A percentile compares a stretch with the other conserved stretches of the same genome.
Evolutionary conservation across 2,888 invertebrate species (phyloP).

Genomic region (Masnerella sp.): DNA sequence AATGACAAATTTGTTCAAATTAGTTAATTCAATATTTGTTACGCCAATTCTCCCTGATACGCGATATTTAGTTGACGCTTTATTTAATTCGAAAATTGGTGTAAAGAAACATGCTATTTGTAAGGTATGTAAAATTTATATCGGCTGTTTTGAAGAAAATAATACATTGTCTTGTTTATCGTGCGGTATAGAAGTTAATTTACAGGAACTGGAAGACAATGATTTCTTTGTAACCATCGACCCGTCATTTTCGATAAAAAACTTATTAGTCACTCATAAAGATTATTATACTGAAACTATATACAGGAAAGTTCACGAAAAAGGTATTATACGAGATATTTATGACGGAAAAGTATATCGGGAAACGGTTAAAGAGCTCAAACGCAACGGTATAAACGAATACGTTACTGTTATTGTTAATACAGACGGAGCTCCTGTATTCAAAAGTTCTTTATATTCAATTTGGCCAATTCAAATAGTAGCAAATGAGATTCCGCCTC

Average conservation of each 20-base stretch:
- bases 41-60: constrained; percentile 35
- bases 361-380: constrained; percentile 13
- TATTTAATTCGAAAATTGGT: constrained; percentile 15
- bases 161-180: not conserved
- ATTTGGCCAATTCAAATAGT: constrained; percentile 42
- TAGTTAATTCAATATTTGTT: constrained; percentile 35
- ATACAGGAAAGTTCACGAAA: constrained; percentile 8
- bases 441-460: constrained; percentile 11
- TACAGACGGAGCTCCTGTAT: constrained; percentile 26
- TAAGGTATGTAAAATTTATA: not conserved
- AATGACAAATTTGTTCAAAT: constrained; percentile 29
- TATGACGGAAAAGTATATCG: constrained; percentile 46
- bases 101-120: constrained; percentile 1
- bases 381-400: not conserved
- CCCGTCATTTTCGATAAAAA: constrained; percentile 23
- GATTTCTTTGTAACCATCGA: constrained; percentile 37
- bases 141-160: not conserved
- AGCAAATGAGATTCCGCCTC: constrained; percentile 25
- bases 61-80: constrained; percentile 19
- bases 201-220: constrained; percentile 1
- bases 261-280: constrained; percentile 5
- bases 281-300: constrained; percentile 29
- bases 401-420: constrained; percentile 23
- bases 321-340: too few species aligned
- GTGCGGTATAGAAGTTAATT: constrained; percentile 3